Evolutionary conservation across 2,797 vertebrate species (phyloP), one percentile per base, ranked within the genome.

Genomic region (Sitta carolinensis): DNA sequence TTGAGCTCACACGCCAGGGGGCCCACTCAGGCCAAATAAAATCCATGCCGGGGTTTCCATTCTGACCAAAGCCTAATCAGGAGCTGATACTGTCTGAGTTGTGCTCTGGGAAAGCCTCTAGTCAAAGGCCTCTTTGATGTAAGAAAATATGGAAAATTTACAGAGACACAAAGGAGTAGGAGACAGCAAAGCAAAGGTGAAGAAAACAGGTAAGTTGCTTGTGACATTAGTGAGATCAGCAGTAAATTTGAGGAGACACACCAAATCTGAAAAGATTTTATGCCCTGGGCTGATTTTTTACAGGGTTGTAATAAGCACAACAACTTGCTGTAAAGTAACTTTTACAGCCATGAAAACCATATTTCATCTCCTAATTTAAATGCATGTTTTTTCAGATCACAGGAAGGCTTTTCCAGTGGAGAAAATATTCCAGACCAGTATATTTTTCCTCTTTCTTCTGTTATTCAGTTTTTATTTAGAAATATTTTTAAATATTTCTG

Each of bases 321-420:
- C 73, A 84, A n/a, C 57, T 94, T 79, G 13, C 66, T 69, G 25
- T 84, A 70, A 88, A 93, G 43, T 76, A 64, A 80, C 50, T 92
- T 93, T 57, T 73, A 59, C 63, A 84, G 52, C 80, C 10, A 27
- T 63, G 38, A 62, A 82, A 86, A 62, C 59, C 21, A 3, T 69
- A 69, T 87, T 92, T 95, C 18, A 30, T 87, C n/a, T 74, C 70
- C 29, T 84, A 48, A 86, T 88, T 88, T 79, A 84, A 90, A 54
- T 13, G 2, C 62, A 36, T 76, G 10, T 38, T 80, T 83, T 84
- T 88, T 82, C 51, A 62, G 73, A 63, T 93, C 63, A 70, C 27
- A 52, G 20, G 17, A 22, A 64, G 16, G 22, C 29, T 90, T 94
- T 92, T 66, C 45, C 58, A 74, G 9, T 64, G 34, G 27, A 84